Percentiles rank a stretch among this genome's conserved stretches.
Evolutionary conservation across 2,797 vertebrate species (phyloP).

Genomic region (Eutrigla gurnardus): DNA sequence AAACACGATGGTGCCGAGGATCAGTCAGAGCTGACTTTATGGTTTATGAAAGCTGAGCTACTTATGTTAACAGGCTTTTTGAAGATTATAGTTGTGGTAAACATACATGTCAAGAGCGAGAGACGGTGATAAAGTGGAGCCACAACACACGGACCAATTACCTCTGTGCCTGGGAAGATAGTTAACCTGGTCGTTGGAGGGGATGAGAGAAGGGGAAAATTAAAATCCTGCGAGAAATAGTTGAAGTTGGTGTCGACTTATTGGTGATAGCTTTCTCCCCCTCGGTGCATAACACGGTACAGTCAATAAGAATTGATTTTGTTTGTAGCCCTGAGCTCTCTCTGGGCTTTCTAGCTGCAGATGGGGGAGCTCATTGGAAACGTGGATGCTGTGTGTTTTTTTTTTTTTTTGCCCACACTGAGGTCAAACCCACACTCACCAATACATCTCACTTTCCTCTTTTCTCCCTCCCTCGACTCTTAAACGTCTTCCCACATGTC

Average conservation of each 20-base stretch:
- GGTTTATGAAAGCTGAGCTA: constrained; percentile 87
- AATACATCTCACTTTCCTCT: constrained; percentile 66
- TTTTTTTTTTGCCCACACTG: constrained; percentile 45
- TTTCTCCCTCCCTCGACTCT: constrained; percentile 58
- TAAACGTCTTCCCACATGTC: constrained; percentile 69
- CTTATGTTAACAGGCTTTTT: constrained; percentile 91
- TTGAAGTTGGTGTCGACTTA: constrained; percentile 49
- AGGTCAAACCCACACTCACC: constrained; percentile 68
- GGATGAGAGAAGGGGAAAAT: constrained; percentile 41
- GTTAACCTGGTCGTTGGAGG: constrained; percentile 74
- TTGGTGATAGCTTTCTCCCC: constrained; percentile 50
- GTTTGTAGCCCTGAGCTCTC: constrained; percentile 56
- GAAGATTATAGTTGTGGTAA: constrained; percentile 89
- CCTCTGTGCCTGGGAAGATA: constrained; percentile 61
- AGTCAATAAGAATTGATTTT: constrained; percentile 74
- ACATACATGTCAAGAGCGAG: constrained; percentile 85
- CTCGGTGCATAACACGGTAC: constrained; percentile 41
- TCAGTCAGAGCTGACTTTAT: constrained; percentile 86
- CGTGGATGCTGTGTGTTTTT: constrained; percentile 24
- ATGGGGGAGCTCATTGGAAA: constrained; percentile 56
- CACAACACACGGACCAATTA: constrained; percentile 79
- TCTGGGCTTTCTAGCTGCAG: constrained; percentile 52
- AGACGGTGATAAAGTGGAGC: constrained; percentile 75
- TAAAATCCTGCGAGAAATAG: constrained; percentile 15
- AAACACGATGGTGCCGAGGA: constrained; percentile 84